Evolutionary conservation across 2,113 vertebrate species (phyloP), one percentile per base, ranked within the genome.

Genomic region (Hippocampus guttulatus): DNA sequence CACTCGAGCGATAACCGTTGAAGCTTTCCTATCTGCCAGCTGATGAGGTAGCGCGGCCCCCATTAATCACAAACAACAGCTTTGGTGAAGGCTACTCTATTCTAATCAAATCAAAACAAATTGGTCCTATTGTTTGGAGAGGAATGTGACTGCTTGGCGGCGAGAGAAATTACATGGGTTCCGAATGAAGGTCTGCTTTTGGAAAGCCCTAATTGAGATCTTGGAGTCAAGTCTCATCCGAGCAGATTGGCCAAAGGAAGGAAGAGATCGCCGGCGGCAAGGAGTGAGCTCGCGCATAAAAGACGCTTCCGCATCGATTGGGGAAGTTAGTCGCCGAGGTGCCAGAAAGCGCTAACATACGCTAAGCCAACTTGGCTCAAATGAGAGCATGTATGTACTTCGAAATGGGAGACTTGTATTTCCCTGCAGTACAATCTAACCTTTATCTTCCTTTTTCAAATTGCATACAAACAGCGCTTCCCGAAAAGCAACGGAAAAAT

Each of bases 41-140:
- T 80, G 80, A 88, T 79, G 83, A 75, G 25, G 73, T 63, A 69
- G 74, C 79, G 70, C 76, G 78, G 78, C 68, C 52, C 33, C 80
- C 85, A 89, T 86, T 92, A 93, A 89, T 81, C 75, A 87, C 83
- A 70, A 85, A 88, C 92, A 92, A 91, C 85, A 87, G 74, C 86
- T 86, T 79, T 85, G 70, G 85, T 45, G 67, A 75, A 78, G 68
- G 85, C 85, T 91, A 91, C 92, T 92, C 90, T 79, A 76, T 88
- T 89, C 85, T 84, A 94, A 93, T 93, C 89, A 91, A 83, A 88
- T 92, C 87, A 87, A 92, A 85, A 88, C 84, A 89, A 82, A 85
- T 80, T 82, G 83, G 80, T 89, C 84, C 90, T 88, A 85, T 93
- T 94, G 91, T 92, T 77, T 85, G 86, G 77, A 88, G 76, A 87